Evolutionary conservation across 2,888 invertebrate species (phyloP), one percentile per base, ranked within the genome.

Genomic region (Andricus quercusramuli): DNA sequence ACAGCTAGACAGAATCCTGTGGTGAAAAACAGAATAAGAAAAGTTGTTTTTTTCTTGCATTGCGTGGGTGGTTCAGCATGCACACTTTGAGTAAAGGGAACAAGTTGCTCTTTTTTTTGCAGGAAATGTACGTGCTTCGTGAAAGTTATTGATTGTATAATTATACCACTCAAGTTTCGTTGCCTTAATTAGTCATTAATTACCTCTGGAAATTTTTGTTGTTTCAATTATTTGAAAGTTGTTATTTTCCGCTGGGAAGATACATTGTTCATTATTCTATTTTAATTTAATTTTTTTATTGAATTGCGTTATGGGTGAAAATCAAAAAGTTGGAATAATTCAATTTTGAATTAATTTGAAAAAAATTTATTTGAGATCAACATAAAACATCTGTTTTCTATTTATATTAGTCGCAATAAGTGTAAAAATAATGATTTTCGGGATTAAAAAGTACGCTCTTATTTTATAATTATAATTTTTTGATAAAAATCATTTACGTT

Each of bases 91-190:
- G 17, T 3, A 9, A 51, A 74, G 29, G 29, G 29, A 13, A 56
- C 51, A 51, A 70, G 25, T 29, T 56, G 13, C 29, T 32, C 9
- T 74, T 74, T 56, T 74, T 44, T 8, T 47, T 56, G 51, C 29
- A 51, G n/a, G 74, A 47, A 25, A 32, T 51, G 17, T 25, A 68
- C 22, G 41, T 25, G 74, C n/a, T 32, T 74, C 81, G 81, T 74
- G 81, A 83, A 83, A 83, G 78, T 81, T 81, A 83, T 83, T 74
- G 83, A 83, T 83, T 74, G 74, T 74, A 13, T 56, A 74, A 74
- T 74, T 74, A 74, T 74, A 74, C 32, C 51, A 11, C 25, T 51
- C 51, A 32, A 51, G n/a, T 37, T 47, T 74, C 74, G 15, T 56
- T 51, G 29, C 25, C 20, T 17, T 74, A 29, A 74, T 74, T 74